Base-by-base conservation (phyloP, 2,797 vertebrate genomes). In the Anniella stebbinsi region DNA sequence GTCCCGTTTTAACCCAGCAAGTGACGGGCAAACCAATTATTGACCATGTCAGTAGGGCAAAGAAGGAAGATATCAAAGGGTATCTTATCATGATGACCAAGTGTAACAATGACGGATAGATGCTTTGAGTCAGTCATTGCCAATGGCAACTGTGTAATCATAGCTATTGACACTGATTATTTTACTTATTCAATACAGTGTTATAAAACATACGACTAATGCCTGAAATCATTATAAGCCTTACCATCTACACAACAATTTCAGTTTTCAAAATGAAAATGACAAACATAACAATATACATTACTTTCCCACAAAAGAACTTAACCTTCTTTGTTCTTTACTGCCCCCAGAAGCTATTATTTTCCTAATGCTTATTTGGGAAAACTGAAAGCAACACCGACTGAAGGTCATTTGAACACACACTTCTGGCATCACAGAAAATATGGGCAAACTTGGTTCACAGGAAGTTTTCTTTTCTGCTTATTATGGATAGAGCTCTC, bases 181-280 rank as follows among this genome's bases (percentile, higher is more conserved):
- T 87, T 23, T 69, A 5, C 10, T 80, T 80, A 51, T 80, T 80
- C 13, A 69, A 63, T 60, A 33, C 67, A 80, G 15, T 86, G 30
- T 57, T n/a, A 38, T 57, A 89, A 60, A 86, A 86, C 41, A 90
- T 9, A 23, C 36, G 18, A 63, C 86, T 48, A 48, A 78, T 48
- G 28, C 38, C 7, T 30, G 12, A 66, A 84, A n/a, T 60, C 36
- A 41, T 41, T 33, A 21, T 21, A 67, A 54, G 54, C 38, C 36
- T 72, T 73, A 63, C 84, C 67, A 83, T 75, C 57, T n/a, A 63
- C 41, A 45, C 36, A 72, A 8, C 81, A 84, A 89, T 45, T 89
- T 89, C 75, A n/a, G 21, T 89, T 78, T 78, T 60, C 82, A 78
- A 69, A 80, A 85, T n/a, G 75, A 21, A 11, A 57, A 85, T 45